Conservation (phyloP, 2,888 invertebrate species). For the Tenthredo notha region DNA sequence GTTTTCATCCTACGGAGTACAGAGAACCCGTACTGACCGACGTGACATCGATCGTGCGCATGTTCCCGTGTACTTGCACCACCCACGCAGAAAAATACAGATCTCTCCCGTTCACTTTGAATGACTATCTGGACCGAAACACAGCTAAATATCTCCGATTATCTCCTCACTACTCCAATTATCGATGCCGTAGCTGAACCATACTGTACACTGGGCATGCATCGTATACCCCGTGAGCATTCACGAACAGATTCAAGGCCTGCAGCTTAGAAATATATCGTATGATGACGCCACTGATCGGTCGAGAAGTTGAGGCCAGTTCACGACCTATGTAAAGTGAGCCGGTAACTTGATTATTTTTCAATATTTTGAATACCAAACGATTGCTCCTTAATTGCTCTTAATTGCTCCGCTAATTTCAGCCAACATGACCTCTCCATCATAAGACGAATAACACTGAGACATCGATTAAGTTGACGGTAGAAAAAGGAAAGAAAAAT, state of each 20-base stretch:
- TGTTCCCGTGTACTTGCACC: background rate
- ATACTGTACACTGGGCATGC: too few species aligned
- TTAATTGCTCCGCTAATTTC: too few species aligned
- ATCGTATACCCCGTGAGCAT: background rate
- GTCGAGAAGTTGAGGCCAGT: background rate
- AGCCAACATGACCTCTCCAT: too few species aligned
- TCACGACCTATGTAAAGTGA: too few species aligned
- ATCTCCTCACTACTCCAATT: background rate
- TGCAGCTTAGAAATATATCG: background rate
- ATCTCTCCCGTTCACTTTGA: background rate
- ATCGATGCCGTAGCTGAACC: background rate
- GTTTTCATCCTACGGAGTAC: background rate
- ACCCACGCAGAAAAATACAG: background rate
- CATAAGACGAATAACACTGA: too few species aligned
- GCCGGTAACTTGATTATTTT: too few species aligned
- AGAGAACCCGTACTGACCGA: conserved; percentile 3
- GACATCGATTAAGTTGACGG: too few species aligned
- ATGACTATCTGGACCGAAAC: background rate
- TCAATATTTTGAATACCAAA: too few species aligned
- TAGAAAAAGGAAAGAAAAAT: too few species aligned
- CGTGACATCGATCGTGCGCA: background rate
- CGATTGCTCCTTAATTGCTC: too few species aligned
- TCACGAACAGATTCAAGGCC: background rate
- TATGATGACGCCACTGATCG: background rate
- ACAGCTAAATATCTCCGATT: background rate